Evolutionary conservation across 1,140 invertebrate species (phyloP), one percentile per base, ranked within the genome.

Genomic region (Nomia melanderi): DNA sequence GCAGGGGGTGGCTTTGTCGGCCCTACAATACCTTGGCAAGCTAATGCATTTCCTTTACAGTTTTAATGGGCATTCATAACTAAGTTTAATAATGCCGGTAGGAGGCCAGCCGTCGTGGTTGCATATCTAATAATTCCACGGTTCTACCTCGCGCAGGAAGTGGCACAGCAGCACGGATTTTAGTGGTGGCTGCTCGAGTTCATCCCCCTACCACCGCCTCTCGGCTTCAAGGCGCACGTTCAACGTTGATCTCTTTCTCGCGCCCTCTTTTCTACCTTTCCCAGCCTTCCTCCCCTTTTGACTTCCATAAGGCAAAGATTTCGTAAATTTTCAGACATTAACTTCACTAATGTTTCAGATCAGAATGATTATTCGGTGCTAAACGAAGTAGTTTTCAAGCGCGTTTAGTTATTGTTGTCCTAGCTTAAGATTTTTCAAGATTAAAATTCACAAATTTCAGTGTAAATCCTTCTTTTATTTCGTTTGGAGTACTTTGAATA

Each of bases 21-120:
- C 64, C 77, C 36, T 64, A 60, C 83, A 83, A 82, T 82, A 84
- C 72, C 83, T 88, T 86, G 79, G 87, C 73, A 84, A 79, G 86
- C 90, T 91, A 92, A 91, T 92, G 90, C 91, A 91, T 91, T 92
- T 91, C 91, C 90, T 92, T 91, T 91, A 91, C 90, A 92, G 89
- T 91, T 92, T 92, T 92, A 92, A 92, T 91, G 90, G 90, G 87
- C 88, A 91, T 92, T 92, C 91, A 91, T 92, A 92, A 92, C 91
- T 90, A 91, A 91, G 91, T 92, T 91, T 92, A 91, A 91, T 91
- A 91, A 91, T 89, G 85, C 85, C 79, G 81, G 87, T 86, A 85
- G 88, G 86, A 88, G 84, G 83, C 79, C 73, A 86, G 81, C 79
- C 82, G 88, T 84, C 87, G 85, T 72, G 86, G 88, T 90, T 90